Conservation (phyloP, 2,888 invertebrate species). For the Trissonchulus latispiculum region DNA sequence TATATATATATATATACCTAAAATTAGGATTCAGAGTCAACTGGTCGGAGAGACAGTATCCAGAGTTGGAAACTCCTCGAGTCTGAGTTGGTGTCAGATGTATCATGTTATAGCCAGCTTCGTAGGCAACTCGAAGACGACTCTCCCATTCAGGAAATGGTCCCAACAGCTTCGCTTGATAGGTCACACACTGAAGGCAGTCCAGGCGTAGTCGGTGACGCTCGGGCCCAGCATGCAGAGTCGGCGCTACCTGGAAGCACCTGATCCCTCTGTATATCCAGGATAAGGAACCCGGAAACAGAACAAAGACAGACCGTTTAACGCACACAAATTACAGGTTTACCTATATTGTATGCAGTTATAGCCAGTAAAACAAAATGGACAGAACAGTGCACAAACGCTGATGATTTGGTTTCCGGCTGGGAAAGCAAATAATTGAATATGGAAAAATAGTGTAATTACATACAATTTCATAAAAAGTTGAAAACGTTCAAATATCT, state of each 20-base stretch:
- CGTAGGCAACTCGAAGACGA: slow-evolving; percentile 67
- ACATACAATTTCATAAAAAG: too few species aligned
- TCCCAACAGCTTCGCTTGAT: slow-evolving; percentile 80
- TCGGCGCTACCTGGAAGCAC: slow-evolving; percentile 81
- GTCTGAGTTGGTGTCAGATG: slow-evolving; percentile 94
- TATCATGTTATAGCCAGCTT: slow-evolving; percentile 86
- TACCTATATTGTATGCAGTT: too few species aligned
- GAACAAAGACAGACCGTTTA: too few species aligned
- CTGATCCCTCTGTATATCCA: slow-evolving; percentile 65
- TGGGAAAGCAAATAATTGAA: too few species aligned
- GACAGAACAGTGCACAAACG: too few species aligned
- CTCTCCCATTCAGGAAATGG: slow-evolving; percentile 75
- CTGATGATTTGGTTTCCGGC: too few species aligned
- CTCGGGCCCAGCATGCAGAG: slow-evolving; percentile 56
- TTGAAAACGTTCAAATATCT: too few species aligned
- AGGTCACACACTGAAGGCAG: slow-evolving; percentile 81
- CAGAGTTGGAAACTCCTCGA: slow-evolving; percentile 77
- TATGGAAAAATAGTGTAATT: too few species aligned
- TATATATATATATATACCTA: too few species aligned
- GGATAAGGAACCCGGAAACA: too few species aligned
- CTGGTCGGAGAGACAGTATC: slow-evolving; percentile 84
- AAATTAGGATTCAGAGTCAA: slow-evolving; percentile 67
- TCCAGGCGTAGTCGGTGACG: slow-evolving; percentile 64
- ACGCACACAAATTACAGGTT: too few species aligned
- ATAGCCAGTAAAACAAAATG: too few species aligned